Evolutionary conservation across 2,797 vertebrate species (phyloP).

Genomic region (Megalops cyprinoides): DNA sequence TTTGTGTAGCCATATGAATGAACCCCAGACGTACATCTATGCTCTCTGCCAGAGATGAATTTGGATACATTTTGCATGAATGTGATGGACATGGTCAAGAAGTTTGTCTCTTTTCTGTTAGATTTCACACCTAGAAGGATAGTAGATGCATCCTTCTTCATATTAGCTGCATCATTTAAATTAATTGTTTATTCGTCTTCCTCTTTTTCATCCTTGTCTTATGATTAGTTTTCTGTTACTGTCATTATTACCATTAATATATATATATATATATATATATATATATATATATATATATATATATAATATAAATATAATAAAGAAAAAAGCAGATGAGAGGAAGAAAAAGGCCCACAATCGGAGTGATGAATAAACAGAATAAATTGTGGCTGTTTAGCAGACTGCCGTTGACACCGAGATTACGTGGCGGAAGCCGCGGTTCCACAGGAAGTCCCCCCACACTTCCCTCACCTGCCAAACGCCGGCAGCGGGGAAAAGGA

Average conservation of each 20-base stretch:
- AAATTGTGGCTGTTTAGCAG: not conserved
- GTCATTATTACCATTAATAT: too few species aligned
- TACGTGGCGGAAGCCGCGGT: not conserved
- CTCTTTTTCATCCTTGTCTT: too few species aligned
- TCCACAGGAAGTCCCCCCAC: conserved; percentile 35
- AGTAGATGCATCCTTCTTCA: too few species aligned
- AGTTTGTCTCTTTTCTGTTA: not conserved
- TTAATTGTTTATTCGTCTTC: too few species aligned
- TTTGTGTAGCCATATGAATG: not conserved
- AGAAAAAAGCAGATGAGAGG: not conserved
- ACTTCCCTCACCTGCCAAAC: conserved; percentile 47
- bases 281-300: too few species aligned
- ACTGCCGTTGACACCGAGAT: not conserved
- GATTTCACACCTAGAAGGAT: not conserved
- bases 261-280: too few species aligned
- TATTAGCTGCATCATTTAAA: too few species aligned
- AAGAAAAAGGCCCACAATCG: too few species aligned
- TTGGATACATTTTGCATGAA: not conserved
- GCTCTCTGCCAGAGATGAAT: conserved; percentile 12
- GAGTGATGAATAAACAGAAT: not conserved
- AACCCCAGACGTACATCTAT: not conserved
- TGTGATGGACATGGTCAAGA: not conserved
- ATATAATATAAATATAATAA: not conserved
- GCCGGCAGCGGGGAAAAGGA: conserved; percentile 46
- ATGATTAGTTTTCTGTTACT: too few species aligned